A percentile compares a stretch with the other conserved stretches of the same genome.
Conservation (phyloP, 2,113 vertebrate genomes). For the Hemiprocne comata region DNA sequence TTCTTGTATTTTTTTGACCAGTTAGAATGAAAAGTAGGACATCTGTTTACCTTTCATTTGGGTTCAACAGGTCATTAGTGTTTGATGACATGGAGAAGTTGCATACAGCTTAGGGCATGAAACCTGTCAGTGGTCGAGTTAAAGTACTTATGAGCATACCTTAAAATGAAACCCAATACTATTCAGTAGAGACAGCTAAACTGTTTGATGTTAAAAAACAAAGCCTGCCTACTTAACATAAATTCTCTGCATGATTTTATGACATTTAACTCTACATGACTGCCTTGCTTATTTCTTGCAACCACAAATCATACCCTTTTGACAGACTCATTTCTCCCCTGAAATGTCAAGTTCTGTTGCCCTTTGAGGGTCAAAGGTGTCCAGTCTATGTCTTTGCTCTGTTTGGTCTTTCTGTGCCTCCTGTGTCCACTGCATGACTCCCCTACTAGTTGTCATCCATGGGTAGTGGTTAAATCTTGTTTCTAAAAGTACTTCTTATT, state of each 20-base stretch:
- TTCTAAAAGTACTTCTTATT: neutral
- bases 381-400: neutral
- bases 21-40: neutral
- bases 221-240: neutral
- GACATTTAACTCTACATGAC: neutral
- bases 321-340: neutral
- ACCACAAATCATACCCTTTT: neutral
- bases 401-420: neutral
- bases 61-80: neutral
- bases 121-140: neutral
- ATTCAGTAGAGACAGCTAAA: neutral
- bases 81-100: neutral
- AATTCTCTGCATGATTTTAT: neutral
- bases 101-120: neutral
- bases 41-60: neutral
- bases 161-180: neutral
- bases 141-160: neutral
- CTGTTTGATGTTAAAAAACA: neutral
- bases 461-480: neutral
- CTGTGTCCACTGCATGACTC: neutral
- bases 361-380: neutral
- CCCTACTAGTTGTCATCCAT: neutral
- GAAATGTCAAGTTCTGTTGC: neutral
- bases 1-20: neutral
- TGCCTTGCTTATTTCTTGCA: neutral